Evolutionary conservation across 1,140 invertebrate species (phyloP), one percentile per base, ranked within the genome.

Genomic region (Solen grandis): DNA sequence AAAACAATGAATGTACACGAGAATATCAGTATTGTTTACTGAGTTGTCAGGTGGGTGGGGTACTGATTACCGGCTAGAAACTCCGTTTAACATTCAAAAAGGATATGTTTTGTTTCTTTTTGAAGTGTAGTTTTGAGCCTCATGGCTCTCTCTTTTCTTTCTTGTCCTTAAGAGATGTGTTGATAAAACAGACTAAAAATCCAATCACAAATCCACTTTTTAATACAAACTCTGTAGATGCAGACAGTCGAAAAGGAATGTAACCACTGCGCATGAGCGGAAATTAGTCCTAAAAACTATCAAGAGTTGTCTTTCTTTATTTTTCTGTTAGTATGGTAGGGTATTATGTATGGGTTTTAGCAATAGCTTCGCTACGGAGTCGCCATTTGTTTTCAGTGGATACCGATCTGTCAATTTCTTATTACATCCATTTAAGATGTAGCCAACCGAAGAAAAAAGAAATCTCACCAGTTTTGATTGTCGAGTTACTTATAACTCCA

Each of bases 61-160:
- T 81, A 75, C 33, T 25, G 3, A 46, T 25, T 10, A 52, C 36
- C n/a, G n/a, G n/a, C n/a, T 38, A 25, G 38, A 35, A 16, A 60
- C 35, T 22, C 66, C 8, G 25, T 52, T 63, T 59, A 41, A 59
- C 16, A 19, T n/a, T 69, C 0, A 57, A 69, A 89, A 90, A 88
- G 88, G 90, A 91, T 90, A 90, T 91, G 91, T 88, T 95, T 94
- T 55, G 95, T 94, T 87, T 95, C 94, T 87, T 95, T 95, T 86
- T 94, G 94, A 74, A 95, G 88, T 54, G 95, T 95, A 90, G 96
- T 95, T 94, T 97, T 97, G 83, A 97, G 95, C 90, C 95, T 94
- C 96, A 97, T 97, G 50, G 57, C 52, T 69, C 75, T 65, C 5
- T 31, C 27, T 2, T 19, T 54, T 16, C 10, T 22, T 35, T 29